Base-by-base conservation (phyloP, 2,113 vertebrate species). In the Pseudorhombus dupliciocellatus region DNA sequence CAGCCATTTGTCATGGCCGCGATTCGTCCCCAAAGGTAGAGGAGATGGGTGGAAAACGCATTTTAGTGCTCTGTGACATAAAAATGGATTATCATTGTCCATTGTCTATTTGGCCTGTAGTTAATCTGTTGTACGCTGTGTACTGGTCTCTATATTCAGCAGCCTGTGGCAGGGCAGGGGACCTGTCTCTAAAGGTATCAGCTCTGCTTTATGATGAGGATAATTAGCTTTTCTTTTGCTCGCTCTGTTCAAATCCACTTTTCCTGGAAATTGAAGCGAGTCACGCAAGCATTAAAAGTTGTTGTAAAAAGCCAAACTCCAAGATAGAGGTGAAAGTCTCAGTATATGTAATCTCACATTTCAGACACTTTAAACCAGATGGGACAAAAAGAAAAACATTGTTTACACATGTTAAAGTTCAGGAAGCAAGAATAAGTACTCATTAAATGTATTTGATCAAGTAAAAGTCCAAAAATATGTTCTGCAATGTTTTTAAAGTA, bases 1-100 rank as follows among this genome's bases (percentile, higher is more conserved):
- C 54, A 77, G 77, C 84, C 82, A 83, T 92, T 91, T 85, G 83
- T 92, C 87, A 90, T 77, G 59, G 86, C 85, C 83, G 48, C 84
- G 81, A 84, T 81, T 84, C 77, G 85, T 87, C 82, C 76, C 80
- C 80, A 88, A 72, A 88, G 89, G 83, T 91, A 42, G 65, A 85
- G 56, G 83, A 80, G 82, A 62, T 70, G 21, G 53, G 65, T 79
- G 85, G 75, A 79, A 87, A 92, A 82, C 72, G 84, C 51, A 90
- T 93, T 90, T 87, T 55, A 66, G 76, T 56, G 84, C 80, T 79
- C 59, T 46, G 66, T 81, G 80, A 88, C 70, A 87, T 71, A 85
- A 77, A 91, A 88, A 86, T 90, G 88, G 81, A 92, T 89, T 68
- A 79, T 79, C 75, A 72, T 80, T 85, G 83, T 90, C 86, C 58